Evolutionary conservation across 2,888 invertebrate genomes (phyloP), one percentile per base, ranked within the genome.

Genomic region (Caenorhabditis sp.): DNA sequence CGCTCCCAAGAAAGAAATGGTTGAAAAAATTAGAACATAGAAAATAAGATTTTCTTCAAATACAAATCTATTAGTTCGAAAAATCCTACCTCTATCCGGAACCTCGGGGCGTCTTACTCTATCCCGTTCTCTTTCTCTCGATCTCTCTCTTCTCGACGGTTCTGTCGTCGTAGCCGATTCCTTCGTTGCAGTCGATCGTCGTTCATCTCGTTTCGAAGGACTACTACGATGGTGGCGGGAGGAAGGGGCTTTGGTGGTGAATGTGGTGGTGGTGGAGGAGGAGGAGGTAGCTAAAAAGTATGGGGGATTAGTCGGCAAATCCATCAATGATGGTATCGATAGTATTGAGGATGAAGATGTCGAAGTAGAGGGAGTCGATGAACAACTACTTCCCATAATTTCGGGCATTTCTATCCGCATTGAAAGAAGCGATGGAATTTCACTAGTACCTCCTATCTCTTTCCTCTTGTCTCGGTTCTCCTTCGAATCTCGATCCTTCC

Each of bases 251-350:
- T n/a, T 53, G 21, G 53, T 21, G 7, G n/a, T 17, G 21, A 21
- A 4, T 53, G 53, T 23, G 50, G 50, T 20, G 17, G 61, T 14
- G 26, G 57, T 43, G 69, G 57, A 23, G 38, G 25, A 5, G 4
- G 56, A 26, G 8, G 56, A n/a, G 25, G 26, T 10, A 14, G 70
- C 70, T 71, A 71, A 67, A 71, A 71, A 71, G 67, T 64, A 52
- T 57, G 58, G 54, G 62, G 62, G 65, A 66, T 61, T 59, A 53
- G 70, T 70, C 70, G 59, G 62, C 70, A 71, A 56, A 43, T 64
- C 66, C 70, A 71, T 71, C 70, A 71, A 58, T 36, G 70, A 59
- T 57, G 70, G 70, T n/a, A 71, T 59, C 20, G 23, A n/a, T 59
- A 21, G 61, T 49, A 52, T 52, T 21, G 23, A 56, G 23, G 56